Evolutionary conservation across 2,797 vertebrate species (phyloP).

Genomic region (Mycteria americana): DNA sequence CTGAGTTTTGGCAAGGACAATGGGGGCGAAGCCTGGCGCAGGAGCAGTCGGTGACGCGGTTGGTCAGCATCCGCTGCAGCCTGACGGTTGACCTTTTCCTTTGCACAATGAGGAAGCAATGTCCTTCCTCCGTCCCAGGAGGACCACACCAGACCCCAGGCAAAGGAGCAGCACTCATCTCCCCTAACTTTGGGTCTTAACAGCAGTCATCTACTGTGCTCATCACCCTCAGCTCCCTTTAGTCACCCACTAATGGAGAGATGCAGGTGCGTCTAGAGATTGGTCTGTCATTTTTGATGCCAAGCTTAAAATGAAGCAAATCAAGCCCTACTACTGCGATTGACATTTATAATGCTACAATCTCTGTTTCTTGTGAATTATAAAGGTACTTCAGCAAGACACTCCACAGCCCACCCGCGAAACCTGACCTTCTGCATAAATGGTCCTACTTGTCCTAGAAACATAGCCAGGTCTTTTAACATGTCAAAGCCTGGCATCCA

Average conservation of each 20-base stretch:
- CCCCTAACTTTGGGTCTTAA: neutral
- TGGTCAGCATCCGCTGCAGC: neutral
- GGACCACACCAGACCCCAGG: neutral
- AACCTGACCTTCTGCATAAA: neutral
- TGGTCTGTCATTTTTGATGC: neutral
- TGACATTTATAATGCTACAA: neutral
- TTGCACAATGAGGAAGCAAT: neutral
- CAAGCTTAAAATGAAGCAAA: neutral
- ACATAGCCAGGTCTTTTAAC: neutral
- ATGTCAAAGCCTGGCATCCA: neutral
- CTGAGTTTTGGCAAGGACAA: conserved; percentile 13
- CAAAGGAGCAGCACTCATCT: neutral
- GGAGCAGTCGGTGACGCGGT: neutral
- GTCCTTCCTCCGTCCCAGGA: neutral
- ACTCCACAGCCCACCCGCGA: fast-evolving
- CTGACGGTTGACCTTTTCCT: neutral
- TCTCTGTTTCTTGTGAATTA: neutral
- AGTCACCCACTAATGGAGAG: fast-evolving
- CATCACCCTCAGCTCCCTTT: neutral
- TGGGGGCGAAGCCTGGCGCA: fast-evolving
- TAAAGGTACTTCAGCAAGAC: neutral
- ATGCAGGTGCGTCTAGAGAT: fast-evolving
- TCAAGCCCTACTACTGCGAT: fast-evolving
- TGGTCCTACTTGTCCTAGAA: neutral
- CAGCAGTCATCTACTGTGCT: neutral